Evolutionary conservation across 1,140 invertebrate species (phyloP).

Genomic region (Anthonomus grandis): DNA sequence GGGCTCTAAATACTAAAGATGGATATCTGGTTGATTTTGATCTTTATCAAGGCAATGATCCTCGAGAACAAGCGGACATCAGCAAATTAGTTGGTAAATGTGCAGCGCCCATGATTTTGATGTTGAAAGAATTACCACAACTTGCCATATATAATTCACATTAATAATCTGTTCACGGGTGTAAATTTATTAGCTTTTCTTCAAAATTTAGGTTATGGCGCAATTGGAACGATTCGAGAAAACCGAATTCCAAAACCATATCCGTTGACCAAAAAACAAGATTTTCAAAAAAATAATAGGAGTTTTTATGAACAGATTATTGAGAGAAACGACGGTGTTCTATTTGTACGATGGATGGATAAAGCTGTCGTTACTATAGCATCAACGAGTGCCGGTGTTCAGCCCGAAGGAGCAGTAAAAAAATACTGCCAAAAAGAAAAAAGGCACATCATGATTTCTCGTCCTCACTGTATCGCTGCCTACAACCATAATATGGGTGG

Average conservation of each 20-base stretch:
- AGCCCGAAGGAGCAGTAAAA: constrained; percentile 34
- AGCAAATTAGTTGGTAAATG: constrained; percentile 34
- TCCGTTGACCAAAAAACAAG: constrained; percentile 9
- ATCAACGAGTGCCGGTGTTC: constrained; percentile 32
- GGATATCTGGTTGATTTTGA: constrained; percentile 37
- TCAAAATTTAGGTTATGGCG: constrained; percentile 20
- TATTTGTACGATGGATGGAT: constrained; percentile 36
- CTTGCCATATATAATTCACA: constrained; percentile 30
- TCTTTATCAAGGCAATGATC: constrained; percentile 38
- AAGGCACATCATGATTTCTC: constrained; percentile 35
- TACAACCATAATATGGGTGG: constrained; percentile 45
- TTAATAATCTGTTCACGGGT: constrained; percentile 40
- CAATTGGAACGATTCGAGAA: constrained; percentile 24
- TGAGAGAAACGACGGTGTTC: constrained; percentile 21
- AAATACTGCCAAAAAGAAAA: constrained; percentile 35
- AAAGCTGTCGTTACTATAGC: constrained; percentile 38
- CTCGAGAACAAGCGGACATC: constrained; percentile 18
- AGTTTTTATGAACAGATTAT: constrained; percentile 9
- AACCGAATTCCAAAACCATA: constrained; percentile 24
- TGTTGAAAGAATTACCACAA: constrained; percentile 29
- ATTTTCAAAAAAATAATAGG: constrained; percentile 3
- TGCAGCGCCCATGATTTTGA: constrained; percentile 27
- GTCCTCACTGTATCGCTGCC: constrained; percentile 29
- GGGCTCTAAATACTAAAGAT: constrained; percentile 14
- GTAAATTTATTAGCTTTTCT: constrained; percentile 28